Conservation (phyloP, 2,888 invertebrate genomes). For the Parelbella ahira region DNA sequence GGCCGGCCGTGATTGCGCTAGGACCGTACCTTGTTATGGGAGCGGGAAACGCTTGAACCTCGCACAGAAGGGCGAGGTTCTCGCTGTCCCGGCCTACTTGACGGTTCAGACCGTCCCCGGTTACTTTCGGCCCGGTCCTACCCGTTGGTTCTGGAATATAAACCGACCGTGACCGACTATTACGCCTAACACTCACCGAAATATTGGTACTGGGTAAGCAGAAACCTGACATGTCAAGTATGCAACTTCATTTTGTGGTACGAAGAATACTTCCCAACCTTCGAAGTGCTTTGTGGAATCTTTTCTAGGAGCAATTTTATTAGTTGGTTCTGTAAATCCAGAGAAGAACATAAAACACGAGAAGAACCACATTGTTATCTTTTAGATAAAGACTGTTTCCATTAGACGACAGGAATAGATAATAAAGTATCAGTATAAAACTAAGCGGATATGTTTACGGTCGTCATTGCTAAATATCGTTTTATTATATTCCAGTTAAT, state of each 20-base stretch:
- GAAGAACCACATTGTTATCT: neutral
- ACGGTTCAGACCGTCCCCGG: slow-evolving; percentile 82
- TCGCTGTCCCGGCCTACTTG: slow-evolving; percentile 63
- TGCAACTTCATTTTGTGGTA: slow-evolving; percentile 70
- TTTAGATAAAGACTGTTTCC: no score
- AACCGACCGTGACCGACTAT: slow-evolving; percentile 49
- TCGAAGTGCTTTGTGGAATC: slow-evolving; percentile 80
- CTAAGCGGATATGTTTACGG: no score
- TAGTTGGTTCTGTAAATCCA: slow-evolving; percentile 72
- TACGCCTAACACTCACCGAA: slow-evolving; percentile 82
- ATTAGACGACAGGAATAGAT: no score
- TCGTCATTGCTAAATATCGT: neutral
- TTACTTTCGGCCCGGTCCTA: slow-evolving; percentile 85
- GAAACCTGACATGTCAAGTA: slow-evolving; percentile 85
- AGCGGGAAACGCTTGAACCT: slow-evolving; percentile 89
- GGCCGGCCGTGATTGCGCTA: slow-evolving; percentile 50
- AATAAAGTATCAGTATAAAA: slow-evolving; percentile 18
- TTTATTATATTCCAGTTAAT: no score
- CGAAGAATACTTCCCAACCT: slow-evolving; percentile 82
- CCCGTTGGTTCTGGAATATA: slow-evolving; percentile 84
- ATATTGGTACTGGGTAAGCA: slow-evolving; percentile 84
- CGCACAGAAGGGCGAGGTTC: slow-evolving; percentile 85
- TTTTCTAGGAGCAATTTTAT: slow-evolving; percentile 82
- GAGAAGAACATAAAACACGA: slow-evolving; percentile 18
- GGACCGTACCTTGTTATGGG: slow-evolving; percentile 87